A percentile compares a stretch with the other conserved stretches of the same genome.
Evolutionary conservation across 2,797 vertebrate genomes (phyloP).

Genomic region (Diplodus sargus): DNA sequence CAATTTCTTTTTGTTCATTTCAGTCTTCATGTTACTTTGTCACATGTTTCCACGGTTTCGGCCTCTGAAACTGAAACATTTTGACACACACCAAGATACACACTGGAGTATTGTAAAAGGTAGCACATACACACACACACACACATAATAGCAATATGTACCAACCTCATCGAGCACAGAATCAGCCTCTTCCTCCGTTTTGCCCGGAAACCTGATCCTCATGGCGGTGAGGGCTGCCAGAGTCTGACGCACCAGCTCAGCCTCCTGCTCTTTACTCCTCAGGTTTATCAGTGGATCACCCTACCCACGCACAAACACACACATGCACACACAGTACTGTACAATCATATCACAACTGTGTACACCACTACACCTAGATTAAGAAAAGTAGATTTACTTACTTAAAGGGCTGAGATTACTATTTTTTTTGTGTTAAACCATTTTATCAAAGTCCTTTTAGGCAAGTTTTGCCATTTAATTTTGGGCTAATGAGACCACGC

Average conservation of each 20-base stretch:
- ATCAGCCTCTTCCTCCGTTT: conserved; percentile 94
- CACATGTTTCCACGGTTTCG: neutral
- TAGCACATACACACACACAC: neutral
- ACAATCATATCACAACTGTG: neutral
- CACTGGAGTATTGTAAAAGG: neutral
- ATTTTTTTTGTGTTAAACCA: neutral
- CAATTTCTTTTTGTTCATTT: neutral
- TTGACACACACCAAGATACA: neutral
- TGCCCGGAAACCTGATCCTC: conserved; percentile 95
- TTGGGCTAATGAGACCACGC: no score
- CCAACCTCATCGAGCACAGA: conserved; percentile 94
- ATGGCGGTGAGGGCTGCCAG: conserved; percentile 93
- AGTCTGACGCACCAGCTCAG: conserved; percentile 91
- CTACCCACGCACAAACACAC: conserved; percentile 75
- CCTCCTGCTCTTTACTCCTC: conserved; percentile 94
- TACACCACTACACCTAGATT: neutral
- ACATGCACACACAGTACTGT: neutral
- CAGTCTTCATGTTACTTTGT: neutral
- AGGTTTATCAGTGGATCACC: conserved; percentile 88
- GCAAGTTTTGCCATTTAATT: no score
- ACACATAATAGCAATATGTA: conserved; percentile 39
- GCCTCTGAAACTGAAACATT: neutral
- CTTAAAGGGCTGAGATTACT: neutral
- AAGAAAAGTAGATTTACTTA: neutral
- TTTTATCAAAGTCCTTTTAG: neutral